These are phyloP conservation scores for Typhlichthys subterraneus DNA, from an alignment of 2,797 vertebrate genomes.

Conservation along the genomic window DNA sequence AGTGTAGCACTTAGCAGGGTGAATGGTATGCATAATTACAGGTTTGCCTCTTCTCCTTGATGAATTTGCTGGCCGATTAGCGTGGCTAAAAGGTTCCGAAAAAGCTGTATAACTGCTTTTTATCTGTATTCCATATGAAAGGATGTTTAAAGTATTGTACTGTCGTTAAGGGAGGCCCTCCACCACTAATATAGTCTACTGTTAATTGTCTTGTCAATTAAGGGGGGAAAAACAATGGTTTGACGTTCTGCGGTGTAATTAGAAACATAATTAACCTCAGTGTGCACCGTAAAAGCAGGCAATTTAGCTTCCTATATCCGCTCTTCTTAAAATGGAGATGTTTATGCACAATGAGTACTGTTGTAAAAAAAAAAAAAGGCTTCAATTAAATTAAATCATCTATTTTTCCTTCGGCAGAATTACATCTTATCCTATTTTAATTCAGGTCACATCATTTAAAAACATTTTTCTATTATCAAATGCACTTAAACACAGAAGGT, in stretches of 20 bases:
- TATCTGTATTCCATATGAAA: slow-evolving; percentile 55
- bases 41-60: slow-evolving; percentile 66
- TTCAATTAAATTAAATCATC: slow-evolving; percentile 28
- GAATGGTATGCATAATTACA: slow-evolving; percentile 71
- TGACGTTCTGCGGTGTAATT: slow-evolving; percentile 74
- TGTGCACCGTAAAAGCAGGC: slow-evolving; percentile 51
- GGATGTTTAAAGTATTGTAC: slow-evolving; percentile 54
- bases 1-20: slow-evolving; percentile 65
- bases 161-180: slow-evolving; percentile 53
- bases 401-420: slow-evolving; percentile 41
- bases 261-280: slow-evolving; percentile 73
- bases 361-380: slow-evolving; percentile 25
- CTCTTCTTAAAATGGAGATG: slow-evolving; percentile 47
- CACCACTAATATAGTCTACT: slow-evolving; percentile 62
- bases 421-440: slow-evolving; percentile 33
- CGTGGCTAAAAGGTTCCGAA: slow-evolving; percentile 60
- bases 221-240: slow-evolving; percentile 70
- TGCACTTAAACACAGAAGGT: slow-evolving; percentile 23
- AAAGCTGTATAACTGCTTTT: slow-evolving; percentile 64
- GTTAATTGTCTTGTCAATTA: slow-evolving; percentile 74
- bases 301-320: slow-evolving; percentile 41
- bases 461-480: slow-evolving; percentile 29
- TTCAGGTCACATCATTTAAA: slow-evolving; percentile 46
- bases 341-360: slow-evolving; percentile 36
- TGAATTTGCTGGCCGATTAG: slow-evolving; percentile 61